Evolutionary conservation across 2,797 vertebrate species (phyloP).

Genomic region (Crypturellus tataupa): DNA sequence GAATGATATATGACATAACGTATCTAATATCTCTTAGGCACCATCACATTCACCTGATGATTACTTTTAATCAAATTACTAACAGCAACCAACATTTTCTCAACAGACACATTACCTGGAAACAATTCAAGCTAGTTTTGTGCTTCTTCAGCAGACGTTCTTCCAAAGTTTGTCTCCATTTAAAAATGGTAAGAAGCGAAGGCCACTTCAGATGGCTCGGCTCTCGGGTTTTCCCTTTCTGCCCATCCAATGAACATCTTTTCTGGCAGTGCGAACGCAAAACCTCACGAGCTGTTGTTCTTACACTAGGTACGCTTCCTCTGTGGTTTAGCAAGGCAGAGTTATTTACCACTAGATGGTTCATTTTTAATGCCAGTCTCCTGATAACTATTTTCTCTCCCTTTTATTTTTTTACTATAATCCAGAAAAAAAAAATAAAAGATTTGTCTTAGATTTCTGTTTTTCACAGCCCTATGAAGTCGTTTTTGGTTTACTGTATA

Average conservation of each 20-base stretch:
- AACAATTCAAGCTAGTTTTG: slow-evolving; percentile 62
- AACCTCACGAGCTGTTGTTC: slow-evolving; percentile 11
- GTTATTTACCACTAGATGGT: slow-evolving; percentile 65
- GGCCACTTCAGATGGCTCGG: slow-evolving; percentile 77
- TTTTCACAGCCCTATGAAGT: not conserved
- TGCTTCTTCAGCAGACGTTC: slow-evolving; percentile 80
- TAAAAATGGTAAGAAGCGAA: slow-evolving; percentile 78
- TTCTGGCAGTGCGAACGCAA: slow-evolving; percentile 67
- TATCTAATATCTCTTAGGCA: not conserved
- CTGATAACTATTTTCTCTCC: not conserved
- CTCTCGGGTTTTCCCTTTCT: slow-evolving; percentile 70
- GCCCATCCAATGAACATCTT: slow-evolving; percentile 74
- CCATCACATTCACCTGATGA: not conserved
- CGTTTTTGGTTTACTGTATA: not conserved
- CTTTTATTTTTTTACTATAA: not conserved
- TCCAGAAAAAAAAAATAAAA: not conserved
- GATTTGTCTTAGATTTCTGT: not conserved
- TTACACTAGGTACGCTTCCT: slow-evolving; percentile 79
- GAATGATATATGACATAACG: not conserved
- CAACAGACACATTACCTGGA: slow-evolving; percentile 74
- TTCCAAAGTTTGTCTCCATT: slow-evolving; percentile 80
- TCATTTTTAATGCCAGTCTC: slow-evolving; percentile 62
- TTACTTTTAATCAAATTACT: not conserved
- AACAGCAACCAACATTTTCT: slow-evolving; percentile 12
- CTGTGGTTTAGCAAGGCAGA: slow-evolving; percentile 69